Base-by-base conservation (phyloP, 1,140 invertebrate species). In the Daktulosphaira vitifoliae region DNA sequence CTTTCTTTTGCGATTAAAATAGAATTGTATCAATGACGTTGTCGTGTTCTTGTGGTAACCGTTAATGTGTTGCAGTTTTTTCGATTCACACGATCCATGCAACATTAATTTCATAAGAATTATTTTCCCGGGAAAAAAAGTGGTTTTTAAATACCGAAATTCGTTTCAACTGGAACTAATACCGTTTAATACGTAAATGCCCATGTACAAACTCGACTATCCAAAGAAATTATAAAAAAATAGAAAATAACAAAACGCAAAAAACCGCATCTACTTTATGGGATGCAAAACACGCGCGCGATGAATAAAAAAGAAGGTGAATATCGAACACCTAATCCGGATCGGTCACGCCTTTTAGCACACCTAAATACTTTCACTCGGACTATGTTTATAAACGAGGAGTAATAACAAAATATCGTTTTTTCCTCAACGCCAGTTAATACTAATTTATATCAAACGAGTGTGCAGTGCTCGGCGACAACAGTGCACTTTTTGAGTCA, bases 331-430 rank as follows among this genome's bases (percentile, higher is more conserved):
- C 38, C 37, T 56, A 53, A 56, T 56, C 53, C 37, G 53, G 15
- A 56, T 56, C 53, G 37, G 53, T 56, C 37, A 56, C 53, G 53
- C 38, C 53, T 56, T 25, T 56, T 56, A 56, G 38, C 53, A 56
- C 38, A 22, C 53, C 53, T 56, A 56, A 56, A 56, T 33, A 56
- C 53, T 56, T 56, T 56, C 53, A 56, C 53, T 22, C 15, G 20
- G 20, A 53, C 51, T 13, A 20, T 54, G 38, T 25, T 25, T 42
- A 25, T 25, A 42, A 42, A 42, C 53, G 38, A 39, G 22, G 15
- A 20, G 16, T 44, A 56, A 25, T 26, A 39, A 56, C 7, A 44
- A 42, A 56, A 26, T 26, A 44, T 56, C 3, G 15, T 42, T 54
- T 42, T 54, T 22, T 23, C 5, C 37, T 4, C 15, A 54, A 38